Conservation (phyloP, 2,797 vertebrate genomes). For the Myotis vivesi region DNA sequence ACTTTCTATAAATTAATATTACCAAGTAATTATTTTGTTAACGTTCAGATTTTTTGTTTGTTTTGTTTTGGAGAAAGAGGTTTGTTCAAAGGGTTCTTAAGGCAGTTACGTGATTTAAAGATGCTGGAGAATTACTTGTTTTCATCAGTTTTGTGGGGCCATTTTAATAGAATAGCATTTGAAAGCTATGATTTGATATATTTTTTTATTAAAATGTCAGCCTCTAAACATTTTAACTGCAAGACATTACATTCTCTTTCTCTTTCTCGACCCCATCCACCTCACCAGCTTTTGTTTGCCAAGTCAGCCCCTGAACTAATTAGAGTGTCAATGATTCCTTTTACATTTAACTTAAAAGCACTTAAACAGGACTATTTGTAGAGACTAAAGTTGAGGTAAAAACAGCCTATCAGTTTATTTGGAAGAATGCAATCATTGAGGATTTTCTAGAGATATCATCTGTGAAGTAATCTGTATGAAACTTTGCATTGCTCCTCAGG, state of each 20-base stretch:
- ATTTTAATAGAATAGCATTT: constrained; percentile 58
- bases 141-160: constrained; percentile 75
- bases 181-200: constrained; percentile 42
- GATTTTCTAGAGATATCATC: background rate
- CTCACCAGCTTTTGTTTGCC: constrained; percentile 47
- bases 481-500: background rate
- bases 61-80: constrained; percentile 51
- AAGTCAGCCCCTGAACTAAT: constrained; percentile 50
- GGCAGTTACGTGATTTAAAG: constrained; percentile 75
- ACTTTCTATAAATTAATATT: constrained; percentile 75
- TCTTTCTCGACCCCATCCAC: background rate
- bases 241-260: background rate
- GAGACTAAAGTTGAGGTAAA: constrained; percentile 67
- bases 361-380: constrained; percentile 29
- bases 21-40: constrained; percentile 78
- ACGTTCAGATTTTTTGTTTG: constrained; percentile 39
- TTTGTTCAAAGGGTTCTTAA: constrained; percentile 46
- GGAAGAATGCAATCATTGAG: background rate
- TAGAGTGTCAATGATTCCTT: constrained; percentile 66
- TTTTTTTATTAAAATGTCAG: constrained; percentile 70
- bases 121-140: constrained; percentile 72
- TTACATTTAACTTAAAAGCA: constrained; percentile 27
- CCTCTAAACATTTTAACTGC: background rate
- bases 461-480: background rate
- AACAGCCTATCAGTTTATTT: background rate